These are phyloP conservation scores for Tauraco erythrolophus DNA, from an alignment of 2,113 vertebrate species.

Conservation along the genomic window DNA sequence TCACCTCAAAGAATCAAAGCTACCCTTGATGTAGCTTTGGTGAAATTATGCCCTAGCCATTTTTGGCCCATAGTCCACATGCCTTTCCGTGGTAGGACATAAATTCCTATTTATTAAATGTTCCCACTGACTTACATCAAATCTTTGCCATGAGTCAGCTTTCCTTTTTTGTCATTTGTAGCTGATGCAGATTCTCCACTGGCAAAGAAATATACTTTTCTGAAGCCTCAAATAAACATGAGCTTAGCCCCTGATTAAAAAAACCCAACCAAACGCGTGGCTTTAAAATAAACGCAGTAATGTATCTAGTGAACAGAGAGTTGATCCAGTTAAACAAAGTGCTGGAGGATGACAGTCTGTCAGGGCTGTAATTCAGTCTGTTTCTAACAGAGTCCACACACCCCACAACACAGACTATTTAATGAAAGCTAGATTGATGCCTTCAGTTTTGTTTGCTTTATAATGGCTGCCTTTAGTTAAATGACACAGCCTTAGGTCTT, in stretches of 20 bases:
- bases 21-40: background rate
- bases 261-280: background rate
- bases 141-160: slow-evolving; percentile 56
- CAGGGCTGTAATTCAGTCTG: background rate
- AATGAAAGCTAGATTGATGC: background rate
- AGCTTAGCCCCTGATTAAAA: background rate
- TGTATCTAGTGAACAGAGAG: background rate
- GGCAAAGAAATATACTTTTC: slow-evolving; percentile 25
- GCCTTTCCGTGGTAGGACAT: background rate
- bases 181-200: slow-evolving; percentile 29
- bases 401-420: background rate
- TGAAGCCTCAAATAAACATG: slow-evolving; percentile 44
- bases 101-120: slow-evolving; percentile 36
- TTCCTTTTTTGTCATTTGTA: slow-evolving; percentile 56
- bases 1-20: background rate
- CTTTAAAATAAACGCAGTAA: slow-evolving; percentile 44
- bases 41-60: background rate
- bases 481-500: background rate
- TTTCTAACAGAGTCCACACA: background rate
- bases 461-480: background rate
- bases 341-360: background rate
- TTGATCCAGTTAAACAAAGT: slow-evolving; percentile 24
- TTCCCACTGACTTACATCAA: slow-evolving; percentile 48
- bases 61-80: background rate
- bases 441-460: slow-evolving; percentile 8